Conservation (phyloP, 2,113 vertebrate species). For the Tamias sibiricus region DNA sequence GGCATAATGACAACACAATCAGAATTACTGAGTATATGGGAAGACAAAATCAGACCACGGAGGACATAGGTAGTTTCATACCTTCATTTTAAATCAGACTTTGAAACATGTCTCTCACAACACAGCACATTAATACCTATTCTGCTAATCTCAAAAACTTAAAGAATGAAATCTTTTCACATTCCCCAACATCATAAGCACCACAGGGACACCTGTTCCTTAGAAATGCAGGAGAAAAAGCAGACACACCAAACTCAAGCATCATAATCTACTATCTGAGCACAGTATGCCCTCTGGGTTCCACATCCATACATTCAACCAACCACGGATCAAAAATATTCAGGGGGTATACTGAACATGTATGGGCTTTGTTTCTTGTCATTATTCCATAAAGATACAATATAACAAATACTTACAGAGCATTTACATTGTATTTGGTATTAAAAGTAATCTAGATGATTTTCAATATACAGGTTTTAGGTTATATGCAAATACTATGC, state of each 20-base stretch:
- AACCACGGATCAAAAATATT: not conserved
- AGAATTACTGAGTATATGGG: not conserved
- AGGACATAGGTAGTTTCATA: not conserved
- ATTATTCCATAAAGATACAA: not conserved
- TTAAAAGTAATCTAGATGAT: not conserved
- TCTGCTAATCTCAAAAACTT: not conserved
- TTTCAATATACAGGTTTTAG: not conserved
- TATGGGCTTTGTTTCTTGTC: not conserved
- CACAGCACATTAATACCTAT: not conserved
- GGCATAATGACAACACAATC: not conserved
- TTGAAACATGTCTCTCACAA: not conserved
- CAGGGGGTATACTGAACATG: not conserved
- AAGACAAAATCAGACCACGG: not conserved
- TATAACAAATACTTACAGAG: not conserved
- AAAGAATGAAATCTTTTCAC: not conserved
- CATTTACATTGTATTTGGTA: not conserved
- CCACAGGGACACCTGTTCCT: fast-evolving
- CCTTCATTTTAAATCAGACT: not conserved
- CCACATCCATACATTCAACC: not conserved
- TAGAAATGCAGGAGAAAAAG: not conserved
- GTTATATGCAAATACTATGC: not conserved
- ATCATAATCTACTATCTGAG: not conserved
- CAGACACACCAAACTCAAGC: not conserved
- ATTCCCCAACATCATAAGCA: not conserved
- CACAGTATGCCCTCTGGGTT: not conserved